Conservation (phyloP, 1,140 invertebrate genomes). For the Drosophila lowei region DNA sequence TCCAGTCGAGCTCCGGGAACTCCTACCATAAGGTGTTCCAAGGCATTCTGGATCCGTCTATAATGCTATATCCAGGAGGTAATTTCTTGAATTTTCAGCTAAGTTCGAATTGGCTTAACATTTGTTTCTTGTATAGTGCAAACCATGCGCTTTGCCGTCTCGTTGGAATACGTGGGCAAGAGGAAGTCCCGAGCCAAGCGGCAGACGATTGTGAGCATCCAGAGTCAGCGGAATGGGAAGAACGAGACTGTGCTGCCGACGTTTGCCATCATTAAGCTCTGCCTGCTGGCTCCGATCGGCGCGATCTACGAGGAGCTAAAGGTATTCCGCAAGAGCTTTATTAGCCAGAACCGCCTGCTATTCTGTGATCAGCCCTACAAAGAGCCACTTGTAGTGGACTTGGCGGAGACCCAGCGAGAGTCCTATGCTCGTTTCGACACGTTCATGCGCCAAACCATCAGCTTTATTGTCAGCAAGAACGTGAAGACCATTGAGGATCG, state of each 20-base stretch:
- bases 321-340: slow-evolving; percentile 48
- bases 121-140: slow-evolving; percentile 19
- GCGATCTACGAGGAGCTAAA: slow-evolving; percentile 52
- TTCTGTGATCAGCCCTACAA: slow-evolving; percentile 17
- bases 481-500: slow-evolving; percentile 40
- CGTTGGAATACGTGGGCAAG: slow-evolving; percentile 46
- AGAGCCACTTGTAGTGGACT: background rate
- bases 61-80: slow-evolving; percentile 52
- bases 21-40: slow-evolving; percentile 44
- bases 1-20: background rate
- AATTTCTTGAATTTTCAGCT: background rate
- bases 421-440: slow-evolving; percentile 47
- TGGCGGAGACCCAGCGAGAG: slow-evolving; percentile 23
- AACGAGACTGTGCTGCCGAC: slow-evolving; percentile 10
- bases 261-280: slow-evolving; percentile 62
- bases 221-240: slow-evolving; percentile 1
- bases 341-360: slow-evolving; percentile 59
- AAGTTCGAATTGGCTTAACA: too few species aligned
- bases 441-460: slow-evolving; percentile 40
- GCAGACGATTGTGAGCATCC: background rate
- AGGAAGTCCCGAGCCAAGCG: background rate
- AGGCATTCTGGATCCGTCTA: slow-evolving; percentile 52
- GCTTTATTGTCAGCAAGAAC: slow-evolving; percentile 50
- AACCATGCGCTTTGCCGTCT: slow-evolving; percentile 60
- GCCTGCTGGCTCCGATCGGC: slow-evolving; percentile 48